A percentile compares a stretch with the other conserved stretches of the same genome.
phyloP scores from a whole-genome alignment of 2,888 invertebrate genomes.

The Apodemia mormo region DNA sequence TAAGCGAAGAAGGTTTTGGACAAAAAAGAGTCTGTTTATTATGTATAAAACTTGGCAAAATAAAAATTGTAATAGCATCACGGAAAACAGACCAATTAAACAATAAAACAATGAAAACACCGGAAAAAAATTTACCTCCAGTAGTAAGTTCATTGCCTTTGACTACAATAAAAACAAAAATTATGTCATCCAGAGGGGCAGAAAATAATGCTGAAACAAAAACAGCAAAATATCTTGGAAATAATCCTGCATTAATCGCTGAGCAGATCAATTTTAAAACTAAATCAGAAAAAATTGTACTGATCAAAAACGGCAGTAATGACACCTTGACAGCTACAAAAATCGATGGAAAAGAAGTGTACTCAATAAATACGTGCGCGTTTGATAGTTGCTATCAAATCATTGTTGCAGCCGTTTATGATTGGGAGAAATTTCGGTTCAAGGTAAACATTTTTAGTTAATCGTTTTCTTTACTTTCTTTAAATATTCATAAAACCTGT shows the following conservation, averaged over 20 bases:
- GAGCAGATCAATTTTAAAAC: conserved; percentile 7
- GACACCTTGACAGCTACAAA: neutral
- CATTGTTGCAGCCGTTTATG: conserved; percentile 4
- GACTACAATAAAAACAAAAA: too few species aligned
- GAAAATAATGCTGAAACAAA: too few species aligned
- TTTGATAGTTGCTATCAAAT: conserved; percentile 13
- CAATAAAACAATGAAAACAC: neutral
- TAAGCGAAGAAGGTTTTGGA: too few species aligned
- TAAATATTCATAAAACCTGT: neutral
- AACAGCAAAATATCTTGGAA: conserved; percentile 5
- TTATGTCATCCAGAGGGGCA: too few species aligned
- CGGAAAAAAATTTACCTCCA: neutral
- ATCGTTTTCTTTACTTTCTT: neutral
- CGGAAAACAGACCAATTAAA: conserved; percentile 2
- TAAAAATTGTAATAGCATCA: neutral
- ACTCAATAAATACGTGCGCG: conserved; percentile 5
- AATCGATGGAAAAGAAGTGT: conserved; percentile 5
- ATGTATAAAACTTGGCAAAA: neutral
- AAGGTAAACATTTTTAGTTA: neutral
- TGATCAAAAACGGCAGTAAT: conserved; percentile 5
- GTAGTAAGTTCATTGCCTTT: too few species aligned
- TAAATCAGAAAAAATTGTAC: neutral
- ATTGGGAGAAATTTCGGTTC: neutral
- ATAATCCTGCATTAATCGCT: neutral
- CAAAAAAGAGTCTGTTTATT: too few species aligned